phyloP scores from a whole-genome alignment of 2,113 vertebrate genomes.

The Neofelis nebulosa region DNA sequence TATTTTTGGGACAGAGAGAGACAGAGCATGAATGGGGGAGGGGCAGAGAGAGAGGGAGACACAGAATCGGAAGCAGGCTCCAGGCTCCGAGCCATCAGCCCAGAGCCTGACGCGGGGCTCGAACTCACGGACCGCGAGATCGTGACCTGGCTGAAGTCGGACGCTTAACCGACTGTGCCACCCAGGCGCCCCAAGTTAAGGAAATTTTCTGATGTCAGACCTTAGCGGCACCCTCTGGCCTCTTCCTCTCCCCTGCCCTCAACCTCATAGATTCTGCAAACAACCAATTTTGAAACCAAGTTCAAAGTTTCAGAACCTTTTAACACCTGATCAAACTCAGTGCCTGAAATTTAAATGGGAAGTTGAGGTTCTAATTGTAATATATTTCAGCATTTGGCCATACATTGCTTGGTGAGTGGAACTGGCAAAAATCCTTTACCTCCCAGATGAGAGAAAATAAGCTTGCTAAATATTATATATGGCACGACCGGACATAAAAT shows the following conservation, averaged over 20 bases:
- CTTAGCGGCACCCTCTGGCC: background rate
- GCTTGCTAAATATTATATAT: conserved; percentile 58
- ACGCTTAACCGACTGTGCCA: too few relatives aligned
- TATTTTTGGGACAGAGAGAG: too few relatives aligned
- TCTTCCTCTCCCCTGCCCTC: background rate
- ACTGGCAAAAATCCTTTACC: conserved; percentile 47
- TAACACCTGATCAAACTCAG: background rate
- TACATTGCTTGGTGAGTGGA: conserved; percentile 50
- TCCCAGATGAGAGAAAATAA: conserved; percentile 59
- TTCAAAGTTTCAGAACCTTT: conserved; percentile 31
- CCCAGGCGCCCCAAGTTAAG: too few relatives aligned
- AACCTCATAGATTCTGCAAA: background rate
- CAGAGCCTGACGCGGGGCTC: too few relatives aligned
- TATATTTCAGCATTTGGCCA: background rate
- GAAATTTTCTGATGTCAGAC: background rate
- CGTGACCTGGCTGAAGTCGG: too few relatives aligned
- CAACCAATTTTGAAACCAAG: conserved; percentile 7
- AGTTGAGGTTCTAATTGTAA: conserved; percentile 40
- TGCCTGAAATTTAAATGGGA: conserved; percentile 44
- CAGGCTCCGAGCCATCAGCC: too few relatives aligned
- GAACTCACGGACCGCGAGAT: too few relatives aligned
- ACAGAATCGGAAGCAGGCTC: too few relatives aligned
- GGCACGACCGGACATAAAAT: conserved; percentile 61
- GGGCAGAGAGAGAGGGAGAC: too few relatives aligned
- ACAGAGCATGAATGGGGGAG: too few relatives aligned